These are phyloP conservation scores for Pteruthius melanotis DNA, from an alignment of 2,113 vertebrate species.

Conservation along the genomic window DNA sequence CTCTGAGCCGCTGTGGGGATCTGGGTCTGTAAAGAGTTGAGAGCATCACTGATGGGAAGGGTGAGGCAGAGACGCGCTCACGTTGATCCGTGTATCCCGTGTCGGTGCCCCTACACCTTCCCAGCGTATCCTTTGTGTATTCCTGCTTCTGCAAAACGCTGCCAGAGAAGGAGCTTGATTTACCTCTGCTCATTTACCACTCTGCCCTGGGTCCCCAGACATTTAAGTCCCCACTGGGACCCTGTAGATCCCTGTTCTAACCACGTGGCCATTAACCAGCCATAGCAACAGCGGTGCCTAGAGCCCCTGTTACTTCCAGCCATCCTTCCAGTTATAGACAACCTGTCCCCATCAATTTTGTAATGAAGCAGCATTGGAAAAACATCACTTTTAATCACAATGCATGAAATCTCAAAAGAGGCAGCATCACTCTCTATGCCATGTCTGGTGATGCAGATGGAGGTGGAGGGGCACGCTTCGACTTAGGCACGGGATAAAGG, in stretches of 20 bases:
- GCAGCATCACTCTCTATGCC: not conserved
- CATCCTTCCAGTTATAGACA: not conserved
- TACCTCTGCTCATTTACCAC: not conserved
- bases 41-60: not conserved
- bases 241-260: not conserved
- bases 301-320: not conserved
- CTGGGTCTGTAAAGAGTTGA: not conserved
- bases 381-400: not conserved
- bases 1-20: not conserved
- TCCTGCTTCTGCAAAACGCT: not conserved
- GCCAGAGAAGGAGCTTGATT: not conserved
- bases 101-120: not conserved
- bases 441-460: not conserved
- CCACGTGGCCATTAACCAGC: not conserved
- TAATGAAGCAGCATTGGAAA: conserved; percentile 39
- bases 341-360: not conserved
- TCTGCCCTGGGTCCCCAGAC: not conserved
- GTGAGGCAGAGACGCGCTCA: not conserved
- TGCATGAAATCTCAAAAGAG: not conserved
- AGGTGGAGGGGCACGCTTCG: not conserved
- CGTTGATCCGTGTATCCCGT: accelerated
- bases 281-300: not conserved
- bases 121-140: not conserved
- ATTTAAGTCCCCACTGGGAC: not conserved
- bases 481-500: conserved; percentile 41